Base-by-base conservation (phyloP, 2,888 invertebrate species). In the Meloe dianella region DNA sequence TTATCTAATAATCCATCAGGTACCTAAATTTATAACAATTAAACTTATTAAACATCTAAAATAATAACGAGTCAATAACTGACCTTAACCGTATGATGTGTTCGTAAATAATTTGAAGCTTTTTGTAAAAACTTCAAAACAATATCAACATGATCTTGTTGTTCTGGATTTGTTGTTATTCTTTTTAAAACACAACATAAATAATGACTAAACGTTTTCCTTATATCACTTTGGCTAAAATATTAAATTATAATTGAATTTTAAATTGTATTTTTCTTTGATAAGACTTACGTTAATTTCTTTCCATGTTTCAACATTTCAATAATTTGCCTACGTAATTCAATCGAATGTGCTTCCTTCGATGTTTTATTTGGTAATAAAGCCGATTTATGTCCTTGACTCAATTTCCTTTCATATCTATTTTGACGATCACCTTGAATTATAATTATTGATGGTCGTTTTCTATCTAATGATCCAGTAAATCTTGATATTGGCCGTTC, bases 151-250 rank as follows among this genome's bases (percentile, higher is more conserved):
- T 89, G 89, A 59, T 83, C 87, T 24, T 85, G 86, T 77, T 87
- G 85, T 79, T 88, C 87, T 0, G 82, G 79, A 7, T 86, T 85
- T 80, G 86, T 81, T 77, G 89, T 84, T 84, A 90, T 85, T 74
- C 93, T 88, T 75, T 90, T 89, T 74, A 94, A 84, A 67, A 94
- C 88, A 80, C 90, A 89, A 72, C 90, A 89, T 69, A 95, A 87
- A 85, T 92, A 95, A 76, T 91, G 87, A 0, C 91, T 91, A 82
- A 95, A 95, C 0, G 91, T 90, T 81, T 91, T 91, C 7, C 94
- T 87, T 0, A 91, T 89, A 80, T 94, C 92, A 65, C 88, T 87
- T 83, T 86, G 86, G 17, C 90, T 90, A 84, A 51, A 81, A 82
- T 20, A 8, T 35, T 22, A n/a, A n/a, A n/a, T n/a, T n/a, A n/a